Evolutionary conservation across 2,797 vertebrate species (phyloP), one percentile per base, ranked within the genome.

Genomic region (Helarctos malayanus): DNA sequence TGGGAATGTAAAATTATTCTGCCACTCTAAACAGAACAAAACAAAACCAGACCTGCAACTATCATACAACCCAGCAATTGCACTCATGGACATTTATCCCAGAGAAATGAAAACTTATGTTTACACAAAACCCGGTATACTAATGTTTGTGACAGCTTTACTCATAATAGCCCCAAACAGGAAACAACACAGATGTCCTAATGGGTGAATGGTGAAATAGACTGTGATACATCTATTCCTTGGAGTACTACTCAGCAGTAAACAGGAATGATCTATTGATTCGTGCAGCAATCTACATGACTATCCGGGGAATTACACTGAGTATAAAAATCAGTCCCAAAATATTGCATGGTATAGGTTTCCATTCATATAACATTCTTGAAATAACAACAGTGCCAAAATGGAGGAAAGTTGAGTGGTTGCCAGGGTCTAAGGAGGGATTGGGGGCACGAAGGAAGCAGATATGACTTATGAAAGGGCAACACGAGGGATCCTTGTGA

Each of bases 341-440:
- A 68, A 81, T 54, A 82, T 16, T 52, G 11, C 80, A 73, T 27
- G 27, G 16, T 76, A 1, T 73, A 14, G 49, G 14, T 61, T 81
- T 75, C 73, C n/a, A 27, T 69, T 81, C 76, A 23, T 18, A 45
- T 65, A 68, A 80, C 25, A 69, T 86, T 76, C 21, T 75, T 90
- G n/a, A 73, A 90, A 95, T 79, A 54, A 57, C 52, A 83, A 47
- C 63, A 82, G 57, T 83, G 41, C 32, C 35, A 13, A 87, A 93
- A 79, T 83, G 47, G 68, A 76, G 45, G 92, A 56, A 1, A 87
- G 29, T 90, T 82, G 41, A 78, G 54, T 41, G 27, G 15, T 73
- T 80, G 52, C 63, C 49, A 81, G 57, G 29, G n/a, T 47, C 89
- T 80, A 83, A 83, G 35, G 52, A 69, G 5, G 21, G 3, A 2